A percentile compares a stretch with the other conserved stretches of the same genome.
Conservation (phyloP, 2,113 vertebrate genomes). For the Protobothrops flavoviridis region DNA sequence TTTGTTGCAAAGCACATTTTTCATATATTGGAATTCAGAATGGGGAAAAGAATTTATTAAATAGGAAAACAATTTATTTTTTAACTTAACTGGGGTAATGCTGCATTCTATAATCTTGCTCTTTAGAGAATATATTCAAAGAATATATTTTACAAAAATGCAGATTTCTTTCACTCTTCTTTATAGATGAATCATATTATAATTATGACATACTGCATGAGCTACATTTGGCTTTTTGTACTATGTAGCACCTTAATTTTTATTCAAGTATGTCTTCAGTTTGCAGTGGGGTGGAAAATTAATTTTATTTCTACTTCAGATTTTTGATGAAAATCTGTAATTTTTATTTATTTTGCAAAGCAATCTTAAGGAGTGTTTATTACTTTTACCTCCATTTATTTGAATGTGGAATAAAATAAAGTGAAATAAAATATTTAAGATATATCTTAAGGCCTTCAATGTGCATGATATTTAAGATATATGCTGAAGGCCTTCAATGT, state of each 20-base stretch:
- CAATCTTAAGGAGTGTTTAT: background rate
- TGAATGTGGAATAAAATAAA: slow-evolving; percentile 5
- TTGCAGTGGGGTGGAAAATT: background rate
- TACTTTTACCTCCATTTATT: background rate
- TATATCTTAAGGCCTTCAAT: background rate
- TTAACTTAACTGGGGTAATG: background rate
- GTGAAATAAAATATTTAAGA: background rate
- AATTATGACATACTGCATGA: slow-evolving; percentile 10
- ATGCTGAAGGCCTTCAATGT: background rate
- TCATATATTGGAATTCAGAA: slow-evolving; percentile 15
- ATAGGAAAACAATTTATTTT: slow-evolving; percentile 2
- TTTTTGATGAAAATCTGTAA: background rate
- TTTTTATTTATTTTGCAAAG: background rate
- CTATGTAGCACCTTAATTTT: slow-evolving; percentile 8
- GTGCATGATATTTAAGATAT: background rate
- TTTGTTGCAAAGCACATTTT: background rate
- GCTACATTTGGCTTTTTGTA: background rate
- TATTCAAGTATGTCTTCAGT: background rate
- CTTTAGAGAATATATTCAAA: background rate
- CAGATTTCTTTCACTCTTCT: background rate
- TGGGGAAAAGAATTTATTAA: background rate
- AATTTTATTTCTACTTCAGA: background rate
- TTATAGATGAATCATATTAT: background rate
- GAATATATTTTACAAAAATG: background rate
- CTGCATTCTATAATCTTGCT: background rate